Evolutionary conservation across 2,888 invertebrate species (phyloP).

Genomic region (Phengaris arion): DNA sequence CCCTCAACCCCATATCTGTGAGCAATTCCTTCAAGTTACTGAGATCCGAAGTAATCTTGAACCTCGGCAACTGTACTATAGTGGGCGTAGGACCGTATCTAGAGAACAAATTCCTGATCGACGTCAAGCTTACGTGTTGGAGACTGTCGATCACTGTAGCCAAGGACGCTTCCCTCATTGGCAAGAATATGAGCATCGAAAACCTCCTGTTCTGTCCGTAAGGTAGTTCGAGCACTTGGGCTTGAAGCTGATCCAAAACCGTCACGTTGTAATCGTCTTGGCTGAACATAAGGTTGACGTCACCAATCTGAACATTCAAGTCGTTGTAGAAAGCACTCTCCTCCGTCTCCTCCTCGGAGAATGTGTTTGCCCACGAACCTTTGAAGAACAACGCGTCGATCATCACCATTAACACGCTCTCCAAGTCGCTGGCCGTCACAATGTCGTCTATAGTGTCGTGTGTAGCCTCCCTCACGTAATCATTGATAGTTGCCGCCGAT

Average conservation of each 20-base stretch:
- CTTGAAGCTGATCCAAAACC: constrained; percentile 45
- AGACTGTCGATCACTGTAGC: constrained; percentile 71
- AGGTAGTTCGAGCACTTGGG: constrained; percentile 59
- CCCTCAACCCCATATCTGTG: constrained; percentile 60
- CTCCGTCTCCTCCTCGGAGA: constrained; percentile 53
- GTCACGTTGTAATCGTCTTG: constrained; percentile 47
- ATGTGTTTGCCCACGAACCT: constrained; percentile 57
- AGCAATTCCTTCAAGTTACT: constrained; percentile 67
- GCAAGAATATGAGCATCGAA: constrained; percentile 83
- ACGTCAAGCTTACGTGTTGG: constrained; percentile 60
- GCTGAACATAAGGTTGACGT: constrained; percentile 60
- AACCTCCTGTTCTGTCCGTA: constrained; percentile 62
- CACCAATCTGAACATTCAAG: constrained; percentile 49
- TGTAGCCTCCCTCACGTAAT: constrained; percentile 42
- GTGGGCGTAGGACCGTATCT: constrained; percentile 61
- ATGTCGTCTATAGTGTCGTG: constrained; percentile 58
- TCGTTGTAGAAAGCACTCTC: constrained; percentile 55
- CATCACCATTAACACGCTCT: constrained; percentile 48
- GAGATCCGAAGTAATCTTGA: constrained; percentile 74
- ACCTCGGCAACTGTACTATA: constrained; percentile 80
- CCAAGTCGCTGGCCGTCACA: constrained; percentile 52
- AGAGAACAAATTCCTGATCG: constrained; percentile 66
- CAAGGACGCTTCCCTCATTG: constrained; percentile 64
- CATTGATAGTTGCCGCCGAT: constrained; percentile 55
- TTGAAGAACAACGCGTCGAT: constrained; percentile 65